Evolutionary conservation across 2,797 vertebrate genomes (phyloP).

Genomic region (Esox masquinongy): DNA sequence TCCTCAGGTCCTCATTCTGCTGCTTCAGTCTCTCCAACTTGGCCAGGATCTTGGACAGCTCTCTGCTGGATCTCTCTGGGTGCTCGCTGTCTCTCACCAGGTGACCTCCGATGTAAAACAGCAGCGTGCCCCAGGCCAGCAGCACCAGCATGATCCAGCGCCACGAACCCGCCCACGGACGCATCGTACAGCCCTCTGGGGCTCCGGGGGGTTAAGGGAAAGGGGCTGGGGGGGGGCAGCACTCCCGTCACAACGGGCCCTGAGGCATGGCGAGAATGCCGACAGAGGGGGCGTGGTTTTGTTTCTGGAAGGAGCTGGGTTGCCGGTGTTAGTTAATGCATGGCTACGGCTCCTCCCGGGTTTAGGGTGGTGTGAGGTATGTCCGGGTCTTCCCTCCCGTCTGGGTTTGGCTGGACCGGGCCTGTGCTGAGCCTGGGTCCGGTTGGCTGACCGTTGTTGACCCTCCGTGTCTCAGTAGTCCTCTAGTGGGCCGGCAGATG

Average conservation of each 20-base stretch:
- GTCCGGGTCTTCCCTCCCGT: not conserved
- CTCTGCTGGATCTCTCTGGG: conserved; percentile 91
- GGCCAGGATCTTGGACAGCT: conserved; percentile 95
- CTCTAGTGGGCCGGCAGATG: not conserved
- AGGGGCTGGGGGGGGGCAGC: not conserved
- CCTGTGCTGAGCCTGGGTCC: not conserved
- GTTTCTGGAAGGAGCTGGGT: not conserved
- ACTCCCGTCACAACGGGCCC: not conserved
- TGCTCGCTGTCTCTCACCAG: conserved; percentile 95
- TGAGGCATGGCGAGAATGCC: not conserved
- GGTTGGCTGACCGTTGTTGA: not conserved
- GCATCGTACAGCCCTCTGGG: conserved; percentile 71
- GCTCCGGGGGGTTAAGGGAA: not conserved
- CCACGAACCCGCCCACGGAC: conserved; percentile 98
- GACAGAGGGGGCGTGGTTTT: not conserved
- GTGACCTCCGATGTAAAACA: conserved; percentile 97
- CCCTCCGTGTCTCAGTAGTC: not conserved
- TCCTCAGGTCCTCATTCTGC: conserved; percentile 95
- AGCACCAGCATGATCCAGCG: conserved; percentile 99
- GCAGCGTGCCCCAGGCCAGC: conserved; percentile 95
- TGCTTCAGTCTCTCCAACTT: conserved; percentile 97
- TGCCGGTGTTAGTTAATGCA: not conserved
- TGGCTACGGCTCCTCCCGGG: not conserved
- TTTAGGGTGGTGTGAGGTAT: not conserved
- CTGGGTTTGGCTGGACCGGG: not conserved